Evolutionary conservation across 2,113 vertebrate species (phyloP), one percentile per base, ranked within the genome.

Genomic region (Etheostoma spectabile): DNA sequence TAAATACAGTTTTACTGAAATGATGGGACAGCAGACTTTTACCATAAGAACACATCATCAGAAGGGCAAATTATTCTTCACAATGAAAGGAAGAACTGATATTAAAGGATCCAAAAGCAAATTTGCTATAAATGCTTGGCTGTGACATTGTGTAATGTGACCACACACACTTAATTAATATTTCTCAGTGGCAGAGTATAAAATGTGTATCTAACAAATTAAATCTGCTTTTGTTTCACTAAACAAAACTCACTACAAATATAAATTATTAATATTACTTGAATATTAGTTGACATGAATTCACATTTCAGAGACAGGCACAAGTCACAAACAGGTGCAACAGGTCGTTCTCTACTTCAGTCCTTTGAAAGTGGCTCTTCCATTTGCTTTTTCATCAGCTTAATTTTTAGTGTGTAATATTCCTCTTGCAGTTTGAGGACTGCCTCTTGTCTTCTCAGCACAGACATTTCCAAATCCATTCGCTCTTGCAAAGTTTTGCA

Each of bases 381-480:
- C 71, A 88, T 87, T 82, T 90, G 69, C 30, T 77, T 86, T 70
- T 86, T 90, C 75, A 90, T 78, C 62, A 80, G 33, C 75, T 87
- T 82, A 38, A 93, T 91, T 83, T 93, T 91, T 6, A 93, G 79
- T 11, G 83, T 86, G 66, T 93, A 92, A 86, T 93, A 93, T 64
- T 93, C 90, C 49, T 93, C 87, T 57, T 93, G 90, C 21, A 93
- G 86, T 75, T 84, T 86, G 63, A 90, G 88, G 22, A 93, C 89
- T 2, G 79, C 52, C 11, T 90, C 90, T 82, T 91, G 88, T 90
- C 90, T 87, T 77, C 86, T 86, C 24, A 93, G 76, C 48, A 91
- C 90, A 51, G 82, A 87, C 78, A 93, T 83, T 78, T 92, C 91
- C 86, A 93, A 81, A 80, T 91, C 78, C 66, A 75, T 55, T 35